Conservation (phyloP, 2,797 vertebrate genomes). For the Rhynchotus rufescens region DNA sequence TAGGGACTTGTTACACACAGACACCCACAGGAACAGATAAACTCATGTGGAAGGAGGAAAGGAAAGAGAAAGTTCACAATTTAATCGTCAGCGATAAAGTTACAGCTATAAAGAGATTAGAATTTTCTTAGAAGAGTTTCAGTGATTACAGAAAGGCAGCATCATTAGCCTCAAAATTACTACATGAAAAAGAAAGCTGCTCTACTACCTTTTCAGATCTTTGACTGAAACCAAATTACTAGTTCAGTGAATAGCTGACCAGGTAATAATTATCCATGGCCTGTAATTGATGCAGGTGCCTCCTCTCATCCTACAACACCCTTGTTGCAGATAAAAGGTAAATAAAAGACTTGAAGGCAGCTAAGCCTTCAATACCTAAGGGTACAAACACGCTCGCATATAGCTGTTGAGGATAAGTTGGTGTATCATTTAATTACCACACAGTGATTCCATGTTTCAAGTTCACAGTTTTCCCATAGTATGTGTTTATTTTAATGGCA, state of each 20-base stretch:
- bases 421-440: background rate
- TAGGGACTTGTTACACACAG: background rate
- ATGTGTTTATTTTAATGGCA: background rate
- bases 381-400: background rate
- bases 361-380: no score
- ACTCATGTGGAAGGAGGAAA: background rate
- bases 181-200: background rate
- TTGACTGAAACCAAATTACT: background rate
- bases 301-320: background rate
- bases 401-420: background rate
- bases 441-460: rapidly evolving
- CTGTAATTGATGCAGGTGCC: no score
- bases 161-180: background rate
- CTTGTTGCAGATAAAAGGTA: background rate
- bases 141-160: background rate
- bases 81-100: background rate
- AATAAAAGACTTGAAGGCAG: background rate
- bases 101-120: background rate
- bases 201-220: background rate
- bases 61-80: background rate
- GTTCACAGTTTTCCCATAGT: background rate
- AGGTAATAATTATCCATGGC: rapidly evolving
- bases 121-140: background rate
- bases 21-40: background rate
- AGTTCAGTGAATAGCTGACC: rapidly evolving